Base-by-base conservation (phyloP, 2,797 vertebrate genomes). In the Discoglossus pictus region DNA sequence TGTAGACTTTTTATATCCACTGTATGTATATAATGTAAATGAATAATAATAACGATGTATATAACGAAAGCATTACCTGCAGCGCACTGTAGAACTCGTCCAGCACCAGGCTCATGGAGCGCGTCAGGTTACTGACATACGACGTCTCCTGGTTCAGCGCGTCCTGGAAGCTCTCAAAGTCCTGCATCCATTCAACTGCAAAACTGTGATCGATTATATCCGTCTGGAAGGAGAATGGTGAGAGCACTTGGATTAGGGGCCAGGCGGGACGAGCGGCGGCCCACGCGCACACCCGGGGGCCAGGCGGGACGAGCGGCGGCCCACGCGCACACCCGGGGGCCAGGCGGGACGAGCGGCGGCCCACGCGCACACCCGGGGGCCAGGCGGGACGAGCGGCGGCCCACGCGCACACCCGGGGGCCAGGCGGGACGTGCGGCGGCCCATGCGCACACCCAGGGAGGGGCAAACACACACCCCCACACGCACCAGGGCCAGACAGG, bases 111-210 rank as follows among this genome's bases (percentile, higher is more conserved):
- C 97, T 98, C 95, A 98, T 96, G 61, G 97, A 99, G 53, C 95
- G 94, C 0, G 94, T 97, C 80, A 99, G 86, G 84, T 96, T 98
- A 79, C 95, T 97, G 77, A 92, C 89, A 0, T 95, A 99, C 0
- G 93, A 94, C 0, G 93, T 93, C 76, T 98, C 97, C 77, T 98
- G 96, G 81, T 93, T 97, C 78, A 99, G 82, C 9, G 94, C 95
- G 6, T 98, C 96, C 76, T 98, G 95, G 77, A 99, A 99, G 39
- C 85, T 86, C 80, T 99, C 97, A 2, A 98, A 98, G 82, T 99
- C 97, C 74, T 94, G 91, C 96, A 99, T 99, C 96, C 96, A 98
- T 74, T 98, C 97, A 77, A 99, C 91, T 0, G 96, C 95, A 21
- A 99, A 99, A 75, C 91, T 92, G 87, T 99, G 94, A 75, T 96